Percentiles rank a stretch among this genome's conserved stretches.
Evolutionary conservation across 2,797 vertebrate species (phyloP).

Genomic region (Gadopsis bispinosus): DNA sequence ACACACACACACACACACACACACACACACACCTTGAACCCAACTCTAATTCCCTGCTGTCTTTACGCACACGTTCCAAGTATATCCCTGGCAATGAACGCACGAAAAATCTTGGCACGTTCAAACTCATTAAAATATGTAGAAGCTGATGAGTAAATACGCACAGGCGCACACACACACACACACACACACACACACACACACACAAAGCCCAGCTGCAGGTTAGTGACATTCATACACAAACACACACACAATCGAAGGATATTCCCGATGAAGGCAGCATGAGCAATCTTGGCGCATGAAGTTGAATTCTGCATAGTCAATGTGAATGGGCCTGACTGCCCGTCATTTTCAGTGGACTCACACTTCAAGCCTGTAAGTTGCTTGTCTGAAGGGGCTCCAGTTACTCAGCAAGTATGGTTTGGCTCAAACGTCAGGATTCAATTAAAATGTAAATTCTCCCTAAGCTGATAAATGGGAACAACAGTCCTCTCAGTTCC

Average conservation of each 20-base stretch:
- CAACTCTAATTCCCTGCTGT: conserved; percentile 39
- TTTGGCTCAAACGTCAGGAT: conserved; percentile 74
- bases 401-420: conserved; percentile 69
- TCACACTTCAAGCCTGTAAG: conserved; percentile 65
- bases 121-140: conserved; percentile 62
- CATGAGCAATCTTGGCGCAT: conserved; percentile 65
- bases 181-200: neutral
- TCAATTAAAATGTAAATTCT: conserved; percentile 85
- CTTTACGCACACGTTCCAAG: conserved; percentile 38
- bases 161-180: conserved; percentile 5
- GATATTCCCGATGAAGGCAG: conserved; percentile 50
- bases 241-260: conserved; percentile 12
- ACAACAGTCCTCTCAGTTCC: conserved; percentile 66
- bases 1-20: conserved; percentile 31
- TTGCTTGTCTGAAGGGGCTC: conserved; percentile 62
- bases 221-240: conserved; percentile 40
- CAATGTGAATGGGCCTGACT: conserved; percentile 69
- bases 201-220: conserved; percentile 46
- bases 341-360: conserved; percentile 76
- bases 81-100: conserved; percentile 47
- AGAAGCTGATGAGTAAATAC: conserved; percentile 50
- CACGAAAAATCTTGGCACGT: conserved; percentile 40
- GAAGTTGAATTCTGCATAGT: conserved; percentile 62
- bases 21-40: conserved; percentile 42
- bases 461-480: conserved; percentile 75